A percentile compares a stretch with the other conserved stretches of the same genome.
Conservation (phyloP, 2,888 invertebrate genomes). For the Loripinus fragilis region DNA sequence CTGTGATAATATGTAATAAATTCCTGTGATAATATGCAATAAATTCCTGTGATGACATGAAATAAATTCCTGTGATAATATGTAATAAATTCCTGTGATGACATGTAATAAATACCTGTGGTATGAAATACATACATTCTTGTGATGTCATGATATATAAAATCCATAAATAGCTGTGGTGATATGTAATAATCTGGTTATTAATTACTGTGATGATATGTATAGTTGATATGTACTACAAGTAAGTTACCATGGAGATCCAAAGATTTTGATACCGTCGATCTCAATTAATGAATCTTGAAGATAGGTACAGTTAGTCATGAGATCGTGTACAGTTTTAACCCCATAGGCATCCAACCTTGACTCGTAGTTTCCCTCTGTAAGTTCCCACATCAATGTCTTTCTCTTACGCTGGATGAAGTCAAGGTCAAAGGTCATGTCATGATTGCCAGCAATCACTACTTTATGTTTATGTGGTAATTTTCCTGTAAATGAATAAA, state of each 20-base stretch:
- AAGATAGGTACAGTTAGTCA: constrained; percentile 91
- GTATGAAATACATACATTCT: too few species aligned
- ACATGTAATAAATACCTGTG: too few species aligned
- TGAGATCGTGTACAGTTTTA: constrained; percentile 83
- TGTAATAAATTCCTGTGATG: too few species aligned
- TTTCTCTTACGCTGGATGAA: constrained; percentile 49
- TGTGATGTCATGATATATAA: too few species aligned
- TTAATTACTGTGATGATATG: too few species aligned
- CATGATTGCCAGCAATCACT: constrained; percentile 94
- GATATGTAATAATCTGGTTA: too few species aligned
- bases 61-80: too few species aligned
- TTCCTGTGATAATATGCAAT: too few species aligned
- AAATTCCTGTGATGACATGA: too few species aligned
- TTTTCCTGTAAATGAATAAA: constrained; percentile 84
- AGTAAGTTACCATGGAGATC: constrained; percentile 94
- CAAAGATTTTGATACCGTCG: constrained; percentile 91
- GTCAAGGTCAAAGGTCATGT: constrained; percentile 89
- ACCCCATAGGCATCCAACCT: constrained; percentile 55
- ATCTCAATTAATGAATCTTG: constrained; percentile 88
- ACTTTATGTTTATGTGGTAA: constrained; percentile 92
- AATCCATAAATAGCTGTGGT: too few species aligned
- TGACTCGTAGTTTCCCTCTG: constrained; percentile 51
- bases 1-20: too few species aligned
- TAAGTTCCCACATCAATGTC: constrained; percentile 29
- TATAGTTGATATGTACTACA: too few species aligned